These are phyloP conservation scores for Drosophila melanocephala DNA, from an alignment of 2,888 invertebrate genomes.

Conservation along the genomic window DNA sequence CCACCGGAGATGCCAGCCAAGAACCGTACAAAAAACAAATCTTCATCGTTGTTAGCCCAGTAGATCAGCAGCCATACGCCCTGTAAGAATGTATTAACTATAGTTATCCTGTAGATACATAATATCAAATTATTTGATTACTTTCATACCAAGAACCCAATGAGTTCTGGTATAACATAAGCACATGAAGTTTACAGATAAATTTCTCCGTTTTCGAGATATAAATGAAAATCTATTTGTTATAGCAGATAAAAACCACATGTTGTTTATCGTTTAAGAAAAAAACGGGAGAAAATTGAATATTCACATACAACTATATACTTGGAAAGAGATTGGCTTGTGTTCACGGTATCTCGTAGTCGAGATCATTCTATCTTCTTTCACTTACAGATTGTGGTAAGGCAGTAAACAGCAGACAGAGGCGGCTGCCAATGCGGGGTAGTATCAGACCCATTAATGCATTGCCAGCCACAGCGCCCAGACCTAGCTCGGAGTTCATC, in stretches of 20 bases:
- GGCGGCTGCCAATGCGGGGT: slow-evolving; percentile 73
- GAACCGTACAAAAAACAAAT: slow-evolving; percentile 66
- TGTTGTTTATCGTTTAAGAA: background rate
- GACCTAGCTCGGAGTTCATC: slow-evolving; percentile 81
- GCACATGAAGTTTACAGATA: too few relatives aligned
- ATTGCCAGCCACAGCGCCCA: slow-evolving; percentile 81
- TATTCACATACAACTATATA: background rate
- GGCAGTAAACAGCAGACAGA: slow-evolving; percentile 72
- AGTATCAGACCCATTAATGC: slow-evolving; percentile 67
- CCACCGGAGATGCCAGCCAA: slow-evolving; percentile 75
- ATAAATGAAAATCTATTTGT: background rate
- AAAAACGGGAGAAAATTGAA: background rate
- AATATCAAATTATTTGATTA: background rate
- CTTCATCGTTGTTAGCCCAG: slow-evolving; percentile 59
- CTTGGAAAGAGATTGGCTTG: background rate
- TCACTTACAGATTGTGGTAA: slow-evolving; percentile 80
- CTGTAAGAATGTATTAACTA: slow-evolving; percentile 33
- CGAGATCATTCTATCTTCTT: background rate
- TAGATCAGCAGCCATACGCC: slow-evolving; percentile 70
- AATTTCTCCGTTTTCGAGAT: background rate
- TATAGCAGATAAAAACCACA: background rate
- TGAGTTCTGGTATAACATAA: background rate
- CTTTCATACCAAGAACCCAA: background rate
- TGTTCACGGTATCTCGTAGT: background rate
- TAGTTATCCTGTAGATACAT: background rate